Percentiles rank a stretch among this genome's conserved stretches.
Evolutionary conservation across 2,888 invertebrate genomes (phyloP).

Genomic region (Leptinotarsa haldemani): DNA sequence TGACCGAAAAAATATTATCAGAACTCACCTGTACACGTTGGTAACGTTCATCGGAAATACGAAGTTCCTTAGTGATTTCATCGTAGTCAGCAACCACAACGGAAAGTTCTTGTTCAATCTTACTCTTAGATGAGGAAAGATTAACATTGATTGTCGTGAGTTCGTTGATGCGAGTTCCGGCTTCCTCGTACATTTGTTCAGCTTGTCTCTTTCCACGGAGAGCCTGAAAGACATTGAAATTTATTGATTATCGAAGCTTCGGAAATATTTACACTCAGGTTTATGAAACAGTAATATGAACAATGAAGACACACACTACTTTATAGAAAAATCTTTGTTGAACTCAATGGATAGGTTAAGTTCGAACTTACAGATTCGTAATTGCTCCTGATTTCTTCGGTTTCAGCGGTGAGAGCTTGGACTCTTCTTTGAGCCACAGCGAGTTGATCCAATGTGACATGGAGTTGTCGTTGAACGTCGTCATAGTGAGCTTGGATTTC

Average conservation of each 20-base stretch:
- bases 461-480: conserved; percentile 94
- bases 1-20: background rate
- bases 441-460: conserved; percentile 93
- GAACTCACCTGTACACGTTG: conserved; percentile 82
- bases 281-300: background rate
- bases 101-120: conserved; percentile 93
- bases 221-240: conserved; percentile 70
- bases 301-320: background rate
- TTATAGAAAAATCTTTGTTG: no score
- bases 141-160: conserved; percentile 95
- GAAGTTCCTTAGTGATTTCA: conserved; percentile 95
- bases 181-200: conserved; percentile 92
- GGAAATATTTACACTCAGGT: no score
- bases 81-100: conserved; percentile 96
- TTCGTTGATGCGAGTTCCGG: conserved; percentile 92
- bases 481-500: conserved; percentile 97
- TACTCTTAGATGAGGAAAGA: conserved; percentile 92
- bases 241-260: background rate
- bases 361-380: conserved; percentile 77
- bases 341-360: background rate
- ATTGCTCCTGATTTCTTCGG: conserved; percentile 94
- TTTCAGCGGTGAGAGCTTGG: conserved; percentile 91
- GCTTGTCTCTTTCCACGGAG: conserved; percentile 91
- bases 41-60: conserved; percentile 93
- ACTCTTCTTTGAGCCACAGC: conserved; percentile 91